Evolutionary conservation across 92 coral and sea anemone species (phyloP), one percentile per base, ranked within the genome.

Genomic region (Diadumene lineata): DNA sequence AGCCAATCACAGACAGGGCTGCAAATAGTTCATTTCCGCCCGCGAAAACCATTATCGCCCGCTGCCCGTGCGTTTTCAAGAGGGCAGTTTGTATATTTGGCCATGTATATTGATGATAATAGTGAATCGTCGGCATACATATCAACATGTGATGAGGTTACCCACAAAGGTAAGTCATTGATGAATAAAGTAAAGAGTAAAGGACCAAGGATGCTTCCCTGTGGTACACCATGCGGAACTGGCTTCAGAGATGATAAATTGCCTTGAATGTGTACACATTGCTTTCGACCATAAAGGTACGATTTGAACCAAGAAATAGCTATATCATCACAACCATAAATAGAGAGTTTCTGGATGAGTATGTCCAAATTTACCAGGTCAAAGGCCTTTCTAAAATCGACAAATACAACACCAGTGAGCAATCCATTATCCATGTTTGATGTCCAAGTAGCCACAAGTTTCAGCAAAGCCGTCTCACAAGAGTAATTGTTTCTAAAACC

Each of bases 161-260:
- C 18, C 3, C n/a, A 32, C 46, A 64, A 64, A 64, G 43, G 69
- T 43, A 64, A 48, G 33, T 64, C 69, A 64, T 64, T 64, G 13
- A 64, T 75, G 53, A 66, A 82, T 22, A 82, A 17, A 21, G 76
- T 58, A 50, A 82, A 82, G 51, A 76, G 50, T 11, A 82, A 48
- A 0, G 87, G 87, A 18, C 83, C 87, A 7, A 83, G 27, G 11
- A 83, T 77, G 33, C 82, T 76, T 15, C 83, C 87, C 44, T 83
- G 79, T 1, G 84, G 84, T 34, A 78, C 69, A 16, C 84, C 84
- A 64, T 50, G 23, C n/a, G 30, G 50, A 6, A 78, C 32, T 31
- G 88, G 60, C 1, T 58, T 57, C n/a, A 31, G 1, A 2, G 79
- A 69, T 29, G 88, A 83, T 10, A 78, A 0, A 7, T 30, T 1